Percentiles rank a stretch among this genome's conserved stretches.
Conservation (phyloP, 2,888 invertebrate genomes). For the Platycheirus rosarum region DNA sequence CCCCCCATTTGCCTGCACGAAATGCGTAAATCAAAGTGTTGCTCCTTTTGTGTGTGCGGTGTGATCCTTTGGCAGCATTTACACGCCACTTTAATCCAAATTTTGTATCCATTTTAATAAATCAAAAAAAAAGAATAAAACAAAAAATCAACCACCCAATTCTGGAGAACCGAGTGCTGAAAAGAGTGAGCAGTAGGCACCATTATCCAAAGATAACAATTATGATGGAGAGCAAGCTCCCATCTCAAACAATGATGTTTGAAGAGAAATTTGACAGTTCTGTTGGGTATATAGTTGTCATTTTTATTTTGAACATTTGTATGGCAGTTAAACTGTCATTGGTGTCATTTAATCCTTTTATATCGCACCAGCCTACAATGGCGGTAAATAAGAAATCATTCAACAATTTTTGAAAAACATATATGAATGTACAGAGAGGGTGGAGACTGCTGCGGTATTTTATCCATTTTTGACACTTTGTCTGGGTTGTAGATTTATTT, state of each 20-base stretch:
- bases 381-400: conserved; percentile 38
- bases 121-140: conserved; percentile 42
- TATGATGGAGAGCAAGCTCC: background rate
- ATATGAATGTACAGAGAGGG: background rate
- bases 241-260: conserved; percentile 1
- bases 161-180: conserved; percentile 4
- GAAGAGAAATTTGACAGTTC: conserved; percentile 17
- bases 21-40: conserved; percentile 66
- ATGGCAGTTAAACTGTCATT: conserved; percentile 67
- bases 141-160: conserved; percentile 4
- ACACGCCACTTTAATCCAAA: conserved; percentile 71
- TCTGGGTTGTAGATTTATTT: conserved; percentile 54
- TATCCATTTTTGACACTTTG: conserved; percentile 40
- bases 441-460: background rate
- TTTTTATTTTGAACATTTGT: conserved; percentile 1
- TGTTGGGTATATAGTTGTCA: conserved; percentile 33
- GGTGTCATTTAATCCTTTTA: conserved; percentile 68
- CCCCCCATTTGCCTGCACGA: conserved; percentile 26
- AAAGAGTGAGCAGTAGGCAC: conserved; percentile 1
- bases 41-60: conserved; percentile 25
- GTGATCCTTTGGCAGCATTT: conserved; percentile 62
- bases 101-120: conserved; percentile 71
- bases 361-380: background rate
- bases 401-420: conserved; percentile 7
- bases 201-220: conserved; percentile 2